A percentile compares a stretch with the other conserved stretches of the same genome.
Evolutionary conservation across 2,888 invertebrate genomes (phyloP).

Genomic region (Scelioninae gen. 2): DNA sequence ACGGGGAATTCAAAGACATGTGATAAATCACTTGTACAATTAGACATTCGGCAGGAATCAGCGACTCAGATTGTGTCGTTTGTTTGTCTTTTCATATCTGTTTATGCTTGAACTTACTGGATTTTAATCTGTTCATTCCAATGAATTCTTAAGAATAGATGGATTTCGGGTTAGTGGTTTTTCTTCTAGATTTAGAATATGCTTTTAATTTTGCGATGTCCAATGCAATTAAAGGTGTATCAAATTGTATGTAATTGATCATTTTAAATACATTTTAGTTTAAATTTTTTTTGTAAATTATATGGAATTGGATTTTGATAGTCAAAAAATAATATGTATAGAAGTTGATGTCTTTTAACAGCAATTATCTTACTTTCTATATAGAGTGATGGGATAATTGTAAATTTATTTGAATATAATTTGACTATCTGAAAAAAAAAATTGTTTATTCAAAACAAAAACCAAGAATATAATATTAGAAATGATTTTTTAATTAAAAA

Average conservation of each 20-base stretch:
- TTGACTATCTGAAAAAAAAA: too few species aligned
- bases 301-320: too few species aligned
- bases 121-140: constrained; percentile 44
- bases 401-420: too few species aligned
- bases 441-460: too few species aligned
- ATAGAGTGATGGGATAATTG: too few species aligned
- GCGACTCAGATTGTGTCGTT: constrained; percentile 45
- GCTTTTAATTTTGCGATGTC: background rate
- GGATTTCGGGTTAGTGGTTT: constrained; percentile 1
- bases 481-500: too few species aligned
- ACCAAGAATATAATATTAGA: too few species aligned
- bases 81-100: constrained; percentile 26
- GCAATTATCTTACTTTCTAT: too few species aligned
- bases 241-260: background rate
- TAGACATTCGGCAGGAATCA: constrained; percentile 45
- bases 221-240: background rate
- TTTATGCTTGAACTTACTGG: constrained; percentile 36
- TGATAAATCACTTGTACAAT: constrained; percentile 67
- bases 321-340: too few species aligned
- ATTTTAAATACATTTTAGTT: too few species aligned
- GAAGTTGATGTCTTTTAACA: too few species aligned
- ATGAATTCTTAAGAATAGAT: constrained; percentile 24
- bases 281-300: too few species aligned
- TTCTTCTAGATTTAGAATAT: constrained; percentile 1
- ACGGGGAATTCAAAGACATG: constrained; percentile 75